These are phyloP conservation scores for Ploceus nigricollis DNA, from an alignment of 2,113 vertebrate species.

Conservation along the genomic window DNA sequence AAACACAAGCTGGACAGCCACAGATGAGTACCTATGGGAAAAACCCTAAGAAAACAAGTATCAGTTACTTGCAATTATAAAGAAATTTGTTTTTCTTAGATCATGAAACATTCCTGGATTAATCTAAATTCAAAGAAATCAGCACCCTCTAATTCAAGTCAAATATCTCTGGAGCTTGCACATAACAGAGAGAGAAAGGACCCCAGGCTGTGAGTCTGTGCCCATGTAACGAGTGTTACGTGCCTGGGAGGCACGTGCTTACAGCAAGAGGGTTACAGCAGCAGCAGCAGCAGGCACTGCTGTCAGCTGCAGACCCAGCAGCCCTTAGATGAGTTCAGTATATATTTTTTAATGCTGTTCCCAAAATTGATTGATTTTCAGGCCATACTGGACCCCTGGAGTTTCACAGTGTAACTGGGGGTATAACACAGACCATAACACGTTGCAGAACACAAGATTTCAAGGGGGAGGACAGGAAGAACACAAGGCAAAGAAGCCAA, in stretches of 20 bases:
- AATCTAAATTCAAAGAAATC: background rate
- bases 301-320: background rate
- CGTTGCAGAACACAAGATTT: background rate
- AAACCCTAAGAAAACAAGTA: background rate
- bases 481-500: background rate
- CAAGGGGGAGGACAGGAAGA: background rate
- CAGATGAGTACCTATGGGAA: background rate
- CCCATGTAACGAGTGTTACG: fast-evolving
- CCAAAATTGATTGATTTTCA: background rate
- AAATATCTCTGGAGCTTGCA: background rate
- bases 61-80: background rate
- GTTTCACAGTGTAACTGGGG: background rate
- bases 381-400: background rate
- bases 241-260: background rate
- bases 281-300: background rate
- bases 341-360: background rate
- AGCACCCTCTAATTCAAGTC: background rate
- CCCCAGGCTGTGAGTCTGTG: background rate
- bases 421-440: fast-evolving
- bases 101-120: background rate
- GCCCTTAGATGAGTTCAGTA: background rate
- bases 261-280: background rate
- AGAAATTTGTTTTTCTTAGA: background rate
- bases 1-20: fast-evolving
- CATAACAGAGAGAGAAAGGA: background rate